These are phyloP conservation scores for Phrynocephalus vlangalii DNA, from an alignment of 2,797 vertebrate genomes.

Conservation along the genomic window DNA sequence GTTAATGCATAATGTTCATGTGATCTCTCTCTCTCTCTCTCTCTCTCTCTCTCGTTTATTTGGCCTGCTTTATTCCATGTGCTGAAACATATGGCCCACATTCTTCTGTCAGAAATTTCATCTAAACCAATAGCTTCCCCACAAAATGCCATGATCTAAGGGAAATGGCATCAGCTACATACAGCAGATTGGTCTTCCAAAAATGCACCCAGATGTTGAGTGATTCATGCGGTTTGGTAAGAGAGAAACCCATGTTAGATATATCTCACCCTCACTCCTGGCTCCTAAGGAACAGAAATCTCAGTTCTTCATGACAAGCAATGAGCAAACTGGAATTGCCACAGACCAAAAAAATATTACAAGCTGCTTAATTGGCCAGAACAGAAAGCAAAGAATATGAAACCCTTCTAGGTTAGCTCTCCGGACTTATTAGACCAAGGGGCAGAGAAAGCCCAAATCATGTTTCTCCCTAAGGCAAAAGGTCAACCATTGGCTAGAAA, in stretches of 20 bases:
- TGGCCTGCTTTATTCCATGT: background rate
- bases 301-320: background rate
- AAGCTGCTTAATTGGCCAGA: background rate
- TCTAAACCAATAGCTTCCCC: background rate
- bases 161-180: background rate
- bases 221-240: constrained; percentile 14
- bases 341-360: background rate
- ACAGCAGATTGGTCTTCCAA: background rate
- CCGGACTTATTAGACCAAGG: background rate
- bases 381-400: background rate
- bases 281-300: background rate
- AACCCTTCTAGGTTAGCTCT: background rate
- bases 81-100: background rate
- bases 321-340: background rate
- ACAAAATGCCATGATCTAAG: background rate
- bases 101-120: background rate
- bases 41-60: background rate
- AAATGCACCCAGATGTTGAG: background rate
- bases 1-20: too few relatives aligned
- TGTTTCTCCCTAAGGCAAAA: background rate
- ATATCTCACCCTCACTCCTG: background rate
- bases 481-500: too few relatives aligned
- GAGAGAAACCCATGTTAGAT: background rate
- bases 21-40: background rate
- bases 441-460: background rate